A percentile compares a stretch with the other conserved stretches of the same genome.
Conservation (phyloP, 2,888 invertebrate species). For the Stictocephala bisonia region DNA sequence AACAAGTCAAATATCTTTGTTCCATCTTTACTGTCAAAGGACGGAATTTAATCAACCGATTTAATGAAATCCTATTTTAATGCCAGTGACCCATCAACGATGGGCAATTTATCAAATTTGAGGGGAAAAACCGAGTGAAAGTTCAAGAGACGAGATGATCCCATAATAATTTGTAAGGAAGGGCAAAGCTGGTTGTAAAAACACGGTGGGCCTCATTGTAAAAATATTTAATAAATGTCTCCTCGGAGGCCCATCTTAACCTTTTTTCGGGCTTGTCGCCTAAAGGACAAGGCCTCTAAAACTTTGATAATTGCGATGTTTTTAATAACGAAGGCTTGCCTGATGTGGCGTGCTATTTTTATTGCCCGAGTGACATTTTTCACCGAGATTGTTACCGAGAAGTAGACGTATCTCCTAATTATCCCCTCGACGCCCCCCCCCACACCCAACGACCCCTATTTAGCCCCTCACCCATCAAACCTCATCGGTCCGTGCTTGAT, state of each 20-base stretch:
- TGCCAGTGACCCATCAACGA: background rate
- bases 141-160: slow-evolving; percentile 35
- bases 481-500: background rate
- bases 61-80: slow-evolving; percentile 2
- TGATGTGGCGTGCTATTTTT: slow-evolving; percentile 57
- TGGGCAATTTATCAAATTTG: slow-evolving; percentile 30
- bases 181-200: slow-evolving; percentile 12
- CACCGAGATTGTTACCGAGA: slow-evolving; percentile 44
- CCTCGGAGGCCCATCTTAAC: slow-evolving; percentile 62
- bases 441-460: background rate
- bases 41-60: slow-evolving; percentile 22
- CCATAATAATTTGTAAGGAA: slow-evolving; percentile 40
- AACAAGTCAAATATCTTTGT: too few relatives aligned
- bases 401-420: slow-evolving; percentile 40
- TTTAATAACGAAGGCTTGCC: slow-evolving; percentile 49
- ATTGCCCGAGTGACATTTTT: slow-evolving; percentile 58
- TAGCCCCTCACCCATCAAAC: background rate
- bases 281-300: slow-evolving; percentile 47
- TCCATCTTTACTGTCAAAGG: too few relatives aligned
- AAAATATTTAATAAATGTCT: slow-evolving; percentile 60
- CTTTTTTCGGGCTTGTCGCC: slow-evolving; percentile 57
- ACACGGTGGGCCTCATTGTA: slow-evolving; percentile 34
- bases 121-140: slow-evolving; percentile 28
- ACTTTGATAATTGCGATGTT: slow-evolving; percentile 50
- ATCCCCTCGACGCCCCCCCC: slow-evolving; percentile 12